Conservation (phyloP, 2,888 invertebrate species). For the Mylabris sibirica region DNA sequence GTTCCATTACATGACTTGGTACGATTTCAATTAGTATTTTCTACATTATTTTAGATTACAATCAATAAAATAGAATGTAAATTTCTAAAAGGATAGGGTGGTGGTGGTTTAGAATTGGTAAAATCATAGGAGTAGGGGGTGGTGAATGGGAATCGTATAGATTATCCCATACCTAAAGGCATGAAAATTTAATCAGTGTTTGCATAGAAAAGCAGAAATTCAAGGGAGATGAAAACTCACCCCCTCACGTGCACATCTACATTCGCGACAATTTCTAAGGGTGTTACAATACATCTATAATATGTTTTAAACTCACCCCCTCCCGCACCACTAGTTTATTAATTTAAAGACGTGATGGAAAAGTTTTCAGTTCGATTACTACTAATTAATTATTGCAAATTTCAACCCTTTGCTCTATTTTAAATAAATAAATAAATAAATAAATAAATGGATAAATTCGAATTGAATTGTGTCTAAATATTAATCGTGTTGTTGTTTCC, state of each 20-base stretch:
- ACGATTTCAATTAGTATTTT: conserved; percentile 48
- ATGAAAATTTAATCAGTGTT: conserved; percentile 56
- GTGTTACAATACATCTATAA: not conserved
- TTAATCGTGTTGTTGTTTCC: not conserved
- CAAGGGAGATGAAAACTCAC: conserved; percentile 48
- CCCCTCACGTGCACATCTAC: conserved; percentile 32
- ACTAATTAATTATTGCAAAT: not conserved
- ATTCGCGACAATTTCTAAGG: not conserved
- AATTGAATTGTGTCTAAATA: not conserved
- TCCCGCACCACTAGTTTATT: not conserved
- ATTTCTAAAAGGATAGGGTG: conserved; percentile 9
- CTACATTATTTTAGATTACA: conserved; percentile 47
- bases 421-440: conserved; percentile 1
- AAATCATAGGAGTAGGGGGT: not conserved
- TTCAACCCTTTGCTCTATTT: not conserved
- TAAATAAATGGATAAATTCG: not conserved
- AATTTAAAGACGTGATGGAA: conserved; percentile 5
- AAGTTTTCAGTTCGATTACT: not conserved
- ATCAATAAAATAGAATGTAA: conserved; percentile 46
- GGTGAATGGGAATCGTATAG: conserved; percentile 39
- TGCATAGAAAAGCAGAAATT: conserved; percentile 54
- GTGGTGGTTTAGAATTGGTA: not conserved
- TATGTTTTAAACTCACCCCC: conserved; percentile 1
- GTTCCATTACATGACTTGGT: conserved; percentile 13
- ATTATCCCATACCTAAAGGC: conserved; percentile 52